A percentile compares a stretch with the other conserved stretches of the same genome.
Evolutionary conservation across 1,140 invertebrate genomes (phyloP).

Genomic region (Tetramorium simillimum): DNA sequence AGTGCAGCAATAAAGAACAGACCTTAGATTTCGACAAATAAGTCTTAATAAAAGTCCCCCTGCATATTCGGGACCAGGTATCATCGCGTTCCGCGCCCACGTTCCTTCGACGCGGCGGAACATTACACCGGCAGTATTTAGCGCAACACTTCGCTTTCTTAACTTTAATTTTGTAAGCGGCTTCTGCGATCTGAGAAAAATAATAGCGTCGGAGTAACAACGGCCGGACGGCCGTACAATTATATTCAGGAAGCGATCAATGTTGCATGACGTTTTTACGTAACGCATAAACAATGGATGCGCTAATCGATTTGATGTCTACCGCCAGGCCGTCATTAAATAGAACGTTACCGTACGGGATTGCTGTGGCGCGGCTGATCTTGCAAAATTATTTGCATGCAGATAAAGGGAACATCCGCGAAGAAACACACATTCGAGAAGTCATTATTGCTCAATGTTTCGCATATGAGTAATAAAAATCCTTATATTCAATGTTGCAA

Average conservation of each 20-base stretch:
- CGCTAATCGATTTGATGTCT: conserved; percentile 42
- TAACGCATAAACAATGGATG: conserved; percentile 25
- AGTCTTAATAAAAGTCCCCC: background rate
- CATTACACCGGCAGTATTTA: background rate
- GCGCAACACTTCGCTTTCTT: conserved; percentile 39
- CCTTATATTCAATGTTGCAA: background rate
- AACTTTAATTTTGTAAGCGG: conserved; percentile 27
- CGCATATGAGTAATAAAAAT: background rate
- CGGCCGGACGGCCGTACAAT: background rate
- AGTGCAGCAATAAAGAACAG: too few relatives aligned
- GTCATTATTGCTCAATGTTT: background rate
- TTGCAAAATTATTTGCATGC: conserved; percentile 20
- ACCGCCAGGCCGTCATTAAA: background rate
- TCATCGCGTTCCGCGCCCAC: too few relatives aligned
- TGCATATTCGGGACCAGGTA: background rate
- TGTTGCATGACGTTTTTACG: conserved; percentile 40
- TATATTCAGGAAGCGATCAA: conserved; percentile 28
- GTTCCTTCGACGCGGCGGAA: background rate
- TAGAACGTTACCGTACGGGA: background rate
- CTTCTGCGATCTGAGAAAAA: conserved; percentile 23
- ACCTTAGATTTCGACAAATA: background rate
- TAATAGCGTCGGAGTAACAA: conserved; percentile 25
- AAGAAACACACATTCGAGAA: background rate
- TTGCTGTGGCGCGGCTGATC: background rate
- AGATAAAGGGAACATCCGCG: background rate